A percentile compares a stretch with the other conserved stretches of the same genome.
Evolutionary conservation across 1,140 invertebrate species (phyloP).

Genomic region (Drosophila sp.): DNA sequence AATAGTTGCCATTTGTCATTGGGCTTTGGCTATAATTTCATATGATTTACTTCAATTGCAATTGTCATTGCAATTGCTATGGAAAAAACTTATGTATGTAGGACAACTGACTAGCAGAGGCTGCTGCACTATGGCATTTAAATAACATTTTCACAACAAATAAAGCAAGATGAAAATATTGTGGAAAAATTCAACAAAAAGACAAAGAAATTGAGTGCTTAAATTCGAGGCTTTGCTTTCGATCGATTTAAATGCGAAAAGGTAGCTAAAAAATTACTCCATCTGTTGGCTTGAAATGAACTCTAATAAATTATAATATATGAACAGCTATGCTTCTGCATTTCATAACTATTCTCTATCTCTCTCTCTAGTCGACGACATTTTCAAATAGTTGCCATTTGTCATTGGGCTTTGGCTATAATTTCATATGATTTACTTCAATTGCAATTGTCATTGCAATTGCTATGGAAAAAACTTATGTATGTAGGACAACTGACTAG

Average conservation of each 20-base stretch:
- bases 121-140: not conserved
- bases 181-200: not conserved
- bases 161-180: not conserved
- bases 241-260: too few species aligned
- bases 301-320: too few species aligned
- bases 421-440: slow-evolving; percentile 44
- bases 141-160: too few species aligned
- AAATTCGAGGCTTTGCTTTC: too few species aligned
- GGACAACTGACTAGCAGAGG: slow-evolving; percentile 10
- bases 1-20: slow-evolving; percentile 41
- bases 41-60: slow-evolving; percentile 30
- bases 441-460: slow-evolving; percentile 33
- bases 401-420: slow-evolving; percentile 50
- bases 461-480: not conserved
- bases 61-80: slow-evolving; percentile 24
- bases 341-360: too few species aligned
- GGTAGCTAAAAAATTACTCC: too few species aligned
- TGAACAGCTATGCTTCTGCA: too few species aligned
- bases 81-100: not conserved
- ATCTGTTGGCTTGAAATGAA: too few species aligned
- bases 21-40: slow-evolving; percentile 51
- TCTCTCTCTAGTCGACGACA: not conserved
- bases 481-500: slow-evolving; percentile 16
- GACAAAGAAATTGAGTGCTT: too few species aligned
- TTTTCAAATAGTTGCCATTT: slow-evolving; percentile 19